Conservation (phyloP, 2,797 vertebrate species). For the Oryzias sinensis region DNA sequence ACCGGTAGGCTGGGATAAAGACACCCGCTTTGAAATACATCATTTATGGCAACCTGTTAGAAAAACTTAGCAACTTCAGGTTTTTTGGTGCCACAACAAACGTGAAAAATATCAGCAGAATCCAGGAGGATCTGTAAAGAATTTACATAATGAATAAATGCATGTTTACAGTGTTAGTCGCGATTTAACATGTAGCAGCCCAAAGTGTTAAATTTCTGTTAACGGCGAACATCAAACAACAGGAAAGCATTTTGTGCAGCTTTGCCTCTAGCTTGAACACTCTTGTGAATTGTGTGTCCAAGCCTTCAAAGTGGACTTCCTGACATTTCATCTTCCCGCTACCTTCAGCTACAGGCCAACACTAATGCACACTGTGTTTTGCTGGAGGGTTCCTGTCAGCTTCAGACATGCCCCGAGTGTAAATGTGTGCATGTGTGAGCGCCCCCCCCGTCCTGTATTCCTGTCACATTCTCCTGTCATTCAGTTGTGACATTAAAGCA, state of each 20-base stretch:
- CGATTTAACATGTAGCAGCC: no score
- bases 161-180: no score
- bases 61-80: no score
- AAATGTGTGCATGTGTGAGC: constrained; percentile 12
- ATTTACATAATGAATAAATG: no score
- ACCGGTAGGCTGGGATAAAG: no score
- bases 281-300: not conserved
- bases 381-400: constrained; percentile 34
- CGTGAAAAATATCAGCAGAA: no score
- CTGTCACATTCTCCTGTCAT: constrained; percentile 38
- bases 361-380: constrained; percentile 10
- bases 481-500: constrained; percentile 54
- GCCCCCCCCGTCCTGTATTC: constrained; percentile 2
- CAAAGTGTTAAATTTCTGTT: no score
- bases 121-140: no score
- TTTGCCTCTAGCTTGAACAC: not conserved
- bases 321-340: constrained; percentile 17
- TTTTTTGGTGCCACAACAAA: no score
- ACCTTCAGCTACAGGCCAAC: constrained; percentile 24
- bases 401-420: constrained; percentile 16
- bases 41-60: no score
- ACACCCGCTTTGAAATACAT: no score
- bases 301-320: constrained; percentile 8
- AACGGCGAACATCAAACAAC: not conserved
- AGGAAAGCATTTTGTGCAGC: not conserved